Evolutionary conservation across 2,888 invertebrate genomes (phyloP).

Genomic region (Phyllotreta striolata): DNA sequence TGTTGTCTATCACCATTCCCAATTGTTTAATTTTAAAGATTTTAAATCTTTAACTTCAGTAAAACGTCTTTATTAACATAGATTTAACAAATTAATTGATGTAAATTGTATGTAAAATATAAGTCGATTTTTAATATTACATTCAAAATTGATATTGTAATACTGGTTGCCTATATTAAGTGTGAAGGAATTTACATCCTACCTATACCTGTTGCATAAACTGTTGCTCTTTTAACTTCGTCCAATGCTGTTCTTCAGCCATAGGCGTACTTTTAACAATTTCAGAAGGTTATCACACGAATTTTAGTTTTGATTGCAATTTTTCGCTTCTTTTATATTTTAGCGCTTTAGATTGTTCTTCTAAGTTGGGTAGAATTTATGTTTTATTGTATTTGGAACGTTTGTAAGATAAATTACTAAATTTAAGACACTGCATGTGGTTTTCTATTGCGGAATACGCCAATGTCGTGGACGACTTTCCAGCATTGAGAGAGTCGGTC

Average conservation of each 20-base stretch:
- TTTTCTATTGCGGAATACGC: slow-evolving; percentile 2
- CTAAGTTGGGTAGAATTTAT: background rate
- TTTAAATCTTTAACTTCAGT: no score
- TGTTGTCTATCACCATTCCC: no score
- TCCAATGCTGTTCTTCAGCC: slow-evolving; percentile 22
- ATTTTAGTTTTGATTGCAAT: no score
- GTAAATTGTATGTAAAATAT: no score
- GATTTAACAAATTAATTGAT: no score
- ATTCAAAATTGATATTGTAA: background rate
- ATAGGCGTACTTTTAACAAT: slow-evolving; percentile 5
- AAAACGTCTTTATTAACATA: no score
- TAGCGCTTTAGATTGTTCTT: no score
- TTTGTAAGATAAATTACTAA: background rate
- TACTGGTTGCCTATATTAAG: background rate
- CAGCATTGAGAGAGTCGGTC: slow-evolving; percentile 19
- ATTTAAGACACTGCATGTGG: background rate
- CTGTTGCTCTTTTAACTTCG: slow-evolving; percentile 18
- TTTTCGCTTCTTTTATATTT: no score
- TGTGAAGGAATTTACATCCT: background rate
- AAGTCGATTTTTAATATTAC: no score
- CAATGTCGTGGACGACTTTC: slow-evolving; percentile 23
- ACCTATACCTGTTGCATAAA: slow-evolving; percentile 24
- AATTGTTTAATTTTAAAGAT: no score
- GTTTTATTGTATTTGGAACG: background rate
- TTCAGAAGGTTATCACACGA: no score